phyloP scores from a whole-genome alignment of 1,140 invertebrate genomes.

The Drosophila setifemur region DNA sequence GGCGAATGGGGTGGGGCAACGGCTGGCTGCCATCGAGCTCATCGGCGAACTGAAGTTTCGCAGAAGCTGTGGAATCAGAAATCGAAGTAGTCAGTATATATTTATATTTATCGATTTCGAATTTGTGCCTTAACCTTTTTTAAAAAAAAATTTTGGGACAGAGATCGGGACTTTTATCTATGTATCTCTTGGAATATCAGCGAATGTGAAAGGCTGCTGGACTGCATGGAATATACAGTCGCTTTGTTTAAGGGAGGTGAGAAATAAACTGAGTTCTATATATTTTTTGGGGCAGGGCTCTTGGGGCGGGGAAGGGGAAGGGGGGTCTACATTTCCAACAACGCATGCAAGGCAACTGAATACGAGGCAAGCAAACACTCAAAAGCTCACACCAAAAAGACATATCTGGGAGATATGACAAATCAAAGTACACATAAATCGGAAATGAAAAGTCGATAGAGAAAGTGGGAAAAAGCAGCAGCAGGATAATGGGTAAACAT shows the following conservation, averaged over 20 bases:
- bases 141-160: neutral
- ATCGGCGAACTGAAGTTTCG: constrained; percentile 72
- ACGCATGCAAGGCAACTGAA: constrained; percentile 33
- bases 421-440: constrained; percentile 7
- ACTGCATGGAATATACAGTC: neutral
- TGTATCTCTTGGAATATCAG: neutral
- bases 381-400: constrained; percentile 32
- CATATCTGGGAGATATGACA: constrained; percentile 32
- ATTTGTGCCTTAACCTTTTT: neutral
- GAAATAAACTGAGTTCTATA: neutral
- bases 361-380: constrained; percentile 41
- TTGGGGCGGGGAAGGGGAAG: neutral
- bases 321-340: constrained; percentile 14
- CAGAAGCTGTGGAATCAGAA: constrained; percentile 48
- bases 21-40: constrained; percentile 54
- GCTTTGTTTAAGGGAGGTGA: neutral
- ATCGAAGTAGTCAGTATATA: neutral
- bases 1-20: constrained; percentile 77
- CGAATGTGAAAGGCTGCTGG: neutral
- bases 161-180: neutral
- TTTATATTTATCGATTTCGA: neutral
- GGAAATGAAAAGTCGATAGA: constrained; percentile 12
- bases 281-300: neutral
- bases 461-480: constrained; percentile 1
- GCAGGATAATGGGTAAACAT: neutral